These are phyloP conservation scores for Enteromius unitaeniatus DNA, from an alignment of 2,797 vertebrate genomes.

Conservation along the genomic window DNA sequence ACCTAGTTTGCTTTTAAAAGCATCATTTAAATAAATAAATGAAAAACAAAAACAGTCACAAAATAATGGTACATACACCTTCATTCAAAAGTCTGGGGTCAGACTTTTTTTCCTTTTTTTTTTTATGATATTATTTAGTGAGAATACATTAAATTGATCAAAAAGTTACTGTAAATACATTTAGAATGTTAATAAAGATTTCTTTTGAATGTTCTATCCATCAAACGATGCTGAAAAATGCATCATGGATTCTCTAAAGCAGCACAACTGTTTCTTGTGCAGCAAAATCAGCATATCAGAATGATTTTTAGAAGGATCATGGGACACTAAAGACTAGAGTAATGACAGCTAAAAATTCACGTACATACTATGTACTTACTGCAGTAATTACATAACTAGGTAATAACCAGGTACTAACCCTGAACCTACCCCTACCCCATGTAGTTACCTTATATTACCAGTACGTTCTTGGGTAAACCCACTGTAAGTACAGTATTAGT, in stretches of 20 bases:
- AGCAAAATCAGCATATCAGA: neutral
- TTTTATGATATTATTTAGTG: neutral
- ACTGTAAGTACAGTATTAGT: too few species aligned
- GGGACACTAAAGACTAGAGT: neutral
- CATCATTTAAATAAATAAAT: neutral
- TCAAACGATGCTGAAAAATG: neutral
- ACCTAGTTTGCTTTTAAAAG: neutral
- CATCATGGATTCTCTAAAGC: neutral
- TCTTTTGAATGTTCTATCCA: neutral
- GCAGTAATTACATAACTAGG: too few species aligned
- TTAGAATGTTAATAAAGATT: neutral
- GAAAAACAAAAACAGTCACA: neutral
- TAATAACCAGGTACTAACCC: too few species aligned
- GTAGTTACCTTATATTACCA: too few species aligned
- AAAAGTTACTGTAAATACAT: neutral
- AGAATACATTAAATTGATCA: neutral
- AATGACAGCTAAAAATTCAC: neutral
- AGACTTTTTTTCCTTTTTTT: neutral
- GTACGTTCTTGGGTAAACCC: too few species aligned
- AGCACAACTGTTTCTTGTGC: neutral
- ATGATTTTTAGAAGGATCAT: neutral
- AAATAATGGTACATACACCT: neutral
- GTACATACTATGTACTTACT: too few species aligned
- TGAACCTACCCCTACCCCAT: too few species aligned
- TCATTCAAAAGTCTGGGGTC: neutral